phyloP scores from a whole-genome alignment of 2,888 invertebrate species.

The Cybosia mesomella region DNA sequence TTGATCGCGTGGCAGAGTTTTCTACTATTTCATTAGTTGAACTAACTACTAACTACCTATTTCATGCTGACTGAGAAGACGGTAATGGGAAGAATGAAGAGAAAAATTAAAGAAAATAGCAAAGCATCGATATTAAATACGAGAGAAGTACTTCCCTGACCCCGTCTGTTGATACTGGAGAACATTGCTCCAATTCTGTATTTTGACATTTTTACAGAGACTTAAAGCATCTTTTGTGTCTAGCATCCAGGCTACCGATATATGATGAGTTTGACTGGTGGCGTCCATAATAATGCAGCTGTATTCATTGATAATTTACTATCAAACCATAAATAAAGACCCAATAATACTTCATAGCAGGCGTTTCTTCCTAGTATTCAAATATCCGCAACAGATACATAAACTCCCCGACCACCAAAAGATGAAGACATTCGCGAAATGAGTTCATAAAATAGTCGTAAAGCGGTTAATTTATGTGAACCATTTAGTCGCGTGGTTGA shows the following conservation, averaged over 20 bases:
- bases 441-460: slow-evolving; percentile 47
- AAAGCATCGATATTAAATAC: too few relatives aligned
- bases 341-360: not conserved
- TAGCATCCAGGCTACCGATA: not conserved
- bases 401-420: slow-evolving; percentile 25
- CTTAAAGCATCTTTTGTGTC: not conserved
- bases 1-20: too few relatives aligned
- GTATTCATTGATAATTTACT: slow-evolving; percentile 2
- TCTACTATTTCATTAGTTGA: too few relatives aligned
- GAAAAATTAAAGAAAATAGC: too few relatives aligned
- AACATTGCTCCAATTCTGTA: not conserved
- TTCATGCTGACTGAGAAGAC: too few relatives aligned
- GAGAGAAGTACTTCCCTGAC: not conserved
- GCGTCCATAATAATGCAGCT: not conserved
- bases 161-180: not conserved
- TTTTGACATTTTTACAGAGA: not conserved
- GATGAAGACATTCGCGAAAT: slow-evolving; percentile 49
- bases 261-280: not conserved
- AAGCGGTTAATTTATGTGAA: slow-evolving; percentile 50
- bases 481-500: slow-evolving; percentile 44
- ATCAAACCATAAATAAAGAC: not conserved
- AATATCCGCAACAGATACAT: slow-evolving; percentile 24
- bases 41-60: too few relatives aligned
- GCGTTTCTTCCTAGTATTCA: slow-evolving; percentile 20
- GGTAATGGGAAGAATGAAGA: too few relatives aligned